Evolutionary conservation across 1,140 invertebrate genomes (phyloP).

Genomic region (Magallana gigas): DNA sequence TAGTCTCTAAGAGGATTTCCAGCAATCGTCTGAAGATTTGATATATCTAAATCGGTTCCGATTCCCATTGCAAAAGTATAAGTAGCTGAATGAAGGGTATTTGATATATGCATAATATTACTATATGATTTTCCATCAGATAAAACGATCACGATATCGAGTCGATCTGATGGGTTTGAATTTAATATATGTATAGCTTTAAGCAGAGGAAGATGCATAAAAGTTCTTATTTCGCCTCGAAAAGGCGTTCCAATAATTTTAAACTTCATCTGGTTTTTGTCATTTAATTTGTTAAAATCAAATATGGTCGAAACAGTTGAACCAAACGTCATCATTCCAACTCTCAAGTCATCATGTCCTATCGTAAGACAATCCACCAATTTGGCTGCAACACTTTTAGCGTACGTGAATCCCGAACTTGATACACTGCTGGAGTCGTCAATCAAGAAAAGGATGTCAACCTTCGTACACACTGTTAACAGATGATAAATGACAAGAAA

Average conservation of each 20-base stretch:
- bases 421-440: slow-evolving; percentile 10
- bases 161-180: not conserved
- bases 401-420: not conserved
- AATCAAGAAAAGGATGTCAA: not conserved
- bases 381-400: not conserved
- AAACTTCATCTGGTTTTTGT: not conserved
- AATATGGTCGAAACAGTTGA: not conserved
- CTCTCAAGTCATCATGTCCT: not conserved
- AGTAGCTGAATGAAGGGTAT: not conserved
- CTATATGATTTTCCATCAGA: slow-evolving; percentile 6
- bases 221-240: not conserved
- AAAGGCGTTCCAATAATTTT: not conserved
- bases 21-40: not conserved
- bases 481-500: too few species aligned
- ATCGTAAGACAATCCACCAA: not conserved
- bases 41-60: not conserved
- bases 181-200: not conserved
- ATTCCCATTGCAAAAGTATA: slow-evolving; percentile 7
- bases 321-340: not conserved
- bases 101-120: not conserved
- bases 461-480: not conserved
- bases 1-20: slow-evolving; percentile 17
- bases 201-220: not conserved
- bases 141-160: not conserved
- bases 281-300: not conserved